phyloP scores from a whole-genome alignment of 1,140 invertebrate genomes.

The Dinothrombium tinctorium region DNA sequence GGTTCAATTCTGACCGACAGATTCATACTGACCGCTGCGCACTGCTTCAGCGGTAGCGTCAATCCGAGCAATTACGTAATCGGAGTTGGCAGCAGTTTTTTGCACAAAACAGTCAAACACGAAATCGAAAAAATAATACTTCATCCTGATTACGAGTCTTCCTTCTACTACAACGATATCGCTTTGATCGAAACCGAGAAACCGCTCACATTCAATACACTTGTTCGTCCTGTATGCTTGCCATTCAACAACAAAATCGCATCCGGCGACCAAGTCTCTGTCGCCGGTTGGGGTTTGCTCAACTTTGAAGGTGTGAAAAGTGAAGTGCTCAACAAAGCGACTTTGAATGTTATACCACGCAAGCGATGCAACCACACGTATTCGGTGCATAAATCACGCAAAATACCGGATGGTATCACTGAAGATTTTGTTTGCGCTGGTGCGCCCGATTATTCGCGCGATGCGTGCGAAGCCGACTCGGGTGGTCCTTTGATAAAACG shows the following conservation, averaged over 20 bases:
- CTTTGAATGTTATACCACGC: conserved; percentile 71
- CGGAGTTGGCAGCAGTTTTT: background rate
- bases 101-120: background rate
- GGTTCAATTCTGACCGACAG: conserved; percentile 64
- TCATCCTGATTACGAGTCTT: background rate
- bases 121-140: background rate
- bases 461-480: conserved; percentile 47
- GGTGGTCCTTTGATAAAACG: conserved; percentile 20
- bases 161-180: conserved; percentile 6
- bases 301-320: conserved; percentile 41
- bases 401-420: conserved; percentile 28
- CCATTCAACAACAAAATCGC: background rate
- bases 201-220: background rate
- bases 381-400: conserved; percentile 50
- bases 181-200: conserved; percentile 5
- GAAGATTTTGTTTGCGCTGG: conserved; percentile 53
- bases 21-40: conserved; percentile 24
- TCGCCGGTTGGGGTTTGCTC: conserved; percentile 10
- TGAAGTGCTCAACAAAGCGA: conserved; percentile 60
- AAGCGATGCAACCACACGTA: conserved; percentile 60
- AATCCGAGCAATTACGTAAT: background rate
- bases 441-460: conserved; percentile 65
- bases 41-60: conserved; percentile 12
- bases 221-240: conserved; percentile 2
- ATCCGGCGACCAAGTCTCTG: background rate